These are phyloP conservation scores for Trididemnum nubilum DNA, from an alignment of 23 tunicate species.

Conservation along the genomic window DNA sequence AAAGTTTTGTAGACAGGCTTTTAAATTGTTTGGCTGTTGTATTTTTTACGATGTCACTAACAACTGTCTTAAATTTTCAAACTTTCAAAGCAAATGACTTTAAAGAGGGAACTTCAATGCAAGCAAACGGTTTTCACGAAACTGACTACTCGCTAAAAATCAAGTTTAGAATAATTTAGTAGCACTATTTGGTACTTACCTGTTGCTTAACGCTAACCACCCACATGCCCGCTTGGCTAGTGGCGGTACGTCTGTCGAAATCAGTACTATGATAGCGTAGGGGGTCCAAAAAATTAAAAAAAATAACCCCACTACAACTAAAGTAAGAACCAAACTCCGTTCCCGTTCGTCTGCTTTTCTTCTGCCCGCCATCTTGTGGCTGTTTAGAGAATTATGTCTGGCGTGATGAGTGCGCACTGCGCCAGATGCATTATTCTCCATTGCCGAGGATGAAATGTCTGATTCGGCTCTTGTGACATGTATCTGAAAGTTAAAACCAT, in stretches of 20 bases:
- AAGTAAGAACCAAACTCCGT: slow-evolving; percentile 28
- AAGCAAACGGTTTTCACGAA: no score
- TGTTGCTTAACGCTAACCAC: slow-evolving; percentile 77
- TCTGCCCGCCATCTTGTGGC: slow-evolving; percentile 42
- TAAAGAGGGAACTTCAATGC: no score
- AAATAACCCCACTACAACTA: slow-evolving; percentile 48
- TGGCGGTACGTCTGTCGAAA: neutral
- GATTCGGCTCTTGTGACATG: slow-evolving; percentile 9
- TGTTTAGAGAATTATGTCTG: slow-evolving; percentile 47
- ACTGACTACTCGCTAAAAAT: no score
- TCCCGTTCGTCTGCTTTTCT: slow-evolving; percentile 52
- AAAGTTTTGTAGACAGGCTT: no score
- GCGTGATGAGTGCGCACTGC: slow-evolving; percentile 52
- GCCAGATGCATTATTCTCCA: neutral
- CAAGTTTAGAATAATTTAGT: no score
- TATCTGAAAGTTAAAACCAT: no score
- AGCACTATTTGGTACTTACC: no score
- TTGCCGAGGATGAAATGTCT: slow-evolving; percentile 8
- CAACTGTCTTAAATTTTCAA: no score
- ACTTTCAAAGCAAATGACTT: no score
- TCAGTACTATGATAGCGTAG: slow-evolving; percentile 52
- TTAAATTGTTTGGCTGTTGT: no score
- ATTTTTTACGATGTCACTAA: no score
- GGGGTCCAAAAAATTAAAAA: slow-evolving; percentile 68
- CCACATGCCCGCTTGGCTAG: slow-evolving; percentile 62